A percentile compares a stretch with the other conserved stretches of the same genome.
Conservation (phyloP, 2,888 invertebrate genomes). For the Diarsia brunnea region DNA sequence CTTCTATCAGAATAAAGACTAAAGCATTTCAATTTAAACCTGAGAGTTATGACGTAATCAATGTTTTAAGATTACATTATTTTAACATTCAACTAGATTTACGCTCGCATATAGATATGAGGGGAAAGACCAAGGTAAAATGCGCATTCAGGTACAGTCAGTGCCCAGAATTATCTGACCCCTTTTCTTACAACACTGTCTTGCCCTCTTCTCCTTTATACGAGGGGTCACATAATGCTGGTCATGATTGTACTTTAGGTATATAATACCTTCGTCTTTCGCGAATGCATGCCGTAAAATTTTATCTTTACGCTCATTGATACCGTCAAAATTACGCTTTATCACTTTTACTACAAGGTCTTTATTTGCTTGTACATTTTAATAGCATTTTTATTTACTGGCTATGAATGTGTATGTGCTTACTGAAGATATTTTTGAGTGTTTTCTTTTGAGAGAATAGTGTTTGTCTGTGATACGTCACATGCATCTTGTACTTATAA, state of each 20-base stretch:
- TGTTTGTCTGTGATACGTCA: constrained; percentile 15
- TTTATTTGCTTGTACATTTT: constrained; percentile 38
- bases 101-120: constrained; percentile 47
- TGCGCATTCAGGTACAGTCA: constrained; percentile 43
- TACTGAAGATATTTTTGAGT: constrained; percentile 30
- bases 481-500: not conserved
- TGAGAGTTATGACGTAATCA: constrained; percentile 42
- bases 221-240: too few relatives aligned
- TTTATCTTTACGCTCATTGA: constrained; percentile 44
- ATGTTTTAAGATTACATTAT: constrained; percentile 44
- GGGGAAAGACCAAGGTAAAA: constrained; percentile 23
- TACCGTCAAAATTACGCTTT: constrained; percentile 33
- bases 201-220: too few relatives aligned
- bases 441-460: constrained; percentile 7
- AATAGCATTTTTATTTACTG: constrained; percentile 52
- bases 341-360: constrained; percentile 13
- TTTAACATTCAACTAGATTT: constrained; percentile 43
- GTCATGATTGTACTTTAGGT: too few relatives aligned
- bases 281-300: constrained; percentile 52
- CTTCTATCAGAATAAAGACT: constrained; percentile 9
- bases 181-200: too few relatives aligned
- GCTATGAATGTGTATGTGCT: constrained; percentile 48
- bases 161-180: too few relatives aligned
- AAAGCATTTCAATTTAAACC: constrained; percentile 31
- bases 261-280: constrained; percentile 26